phyloP scores from a whole-genome alignment of 2,113 vertebrate species.

The Ctenodactylus gundi region DNA sequence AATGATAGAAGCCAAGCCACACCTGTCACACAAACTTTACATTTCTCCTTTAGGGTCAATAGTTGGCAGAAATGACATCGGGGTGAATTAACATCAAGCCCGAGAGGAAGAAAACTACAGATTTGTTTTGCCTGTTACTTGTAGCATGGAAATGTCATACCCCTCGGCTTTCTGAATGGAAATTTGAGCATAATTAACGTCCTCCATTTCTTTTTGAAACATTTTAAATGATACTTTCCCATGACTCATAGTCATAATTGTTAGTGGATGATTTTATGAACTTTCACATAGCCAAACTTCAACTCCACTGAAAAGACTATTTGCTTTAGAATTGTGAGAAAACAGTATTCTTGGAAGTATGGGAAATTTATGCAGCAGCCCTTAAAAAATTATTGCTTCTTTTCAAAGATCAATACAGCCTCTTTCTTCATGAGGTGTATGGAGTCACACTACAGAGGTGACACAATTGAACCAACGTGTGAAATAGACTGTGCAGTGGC shows the following conservation, averaged over 20 bases:
- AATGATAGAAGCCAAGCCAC: neutral
- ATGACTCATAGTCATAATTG: neutral
- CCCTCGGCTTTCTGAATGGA: neutral
- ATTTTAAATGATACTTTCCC: neutral
- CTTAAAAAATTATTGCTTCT: neutral
- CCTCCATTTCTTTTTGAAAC: neutral
- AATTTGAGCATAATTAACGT: neutral
- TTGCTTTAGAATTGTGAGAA: neutral
- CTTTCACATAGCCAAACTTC: neutral
- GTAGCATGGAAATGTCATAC: neutral
- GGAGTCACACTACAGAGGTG: neutral
- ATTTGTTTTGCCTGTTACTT: no score
- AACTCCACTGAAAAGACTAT: neutral
- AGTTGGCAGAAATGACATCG: neutral
- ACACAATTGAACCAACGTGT: neutral
- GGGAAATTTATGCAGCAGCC: neutral
- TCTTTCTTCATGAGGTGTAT: neutral
- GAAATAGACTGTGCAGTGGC: neutral
- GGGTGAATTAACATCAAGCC: neutral
- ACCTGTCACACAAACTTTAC: neutral
- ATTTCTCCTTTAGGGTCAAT: neutral
- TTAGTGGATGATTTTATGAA: neutral
- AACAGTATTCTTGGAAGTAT: neutral
- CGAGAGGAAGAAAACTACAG: neutral
- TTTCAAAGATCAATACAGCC: neutral